These are phyloP conservation scores for Trididemnum nubilum DNA, from an alignment of 23 tunicate genomes.

Conservation along the genomic window DNA sequence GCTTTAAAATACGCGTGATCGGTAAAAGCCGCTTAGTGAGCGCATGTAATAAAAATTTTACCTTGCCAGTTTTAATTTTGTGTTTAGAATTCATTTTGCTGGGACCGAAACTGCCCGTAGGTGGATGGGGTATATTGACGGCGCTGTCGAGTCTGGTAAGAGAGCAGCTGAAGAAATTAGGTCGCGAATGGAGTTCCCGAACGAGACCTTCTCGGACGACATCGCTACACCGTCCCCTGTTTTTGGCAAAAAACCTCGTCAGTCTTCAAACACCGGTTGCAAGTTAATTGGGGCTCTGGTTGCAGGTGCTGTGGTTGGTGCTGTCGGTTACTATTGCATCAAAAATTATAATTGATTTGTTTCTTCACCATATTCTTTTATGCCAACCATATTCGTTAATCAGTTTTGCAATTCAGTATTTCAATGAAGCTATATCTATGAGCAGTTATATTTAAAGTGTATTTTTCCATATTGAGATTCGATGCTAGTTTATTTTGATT, in stretches of 20 bases:
- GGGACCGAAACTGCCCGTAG: slow-evolving; percentile 84
- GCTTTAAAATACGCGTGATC: no score
- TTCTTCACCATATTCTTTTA: no score
- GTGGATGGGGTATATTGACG: slow-evolving; percentile 89
- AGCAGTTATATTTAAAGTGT: no score
- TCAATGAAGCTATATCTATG: no score
- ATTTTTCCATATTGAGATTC: no score
- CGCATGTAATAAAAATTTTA: no score
- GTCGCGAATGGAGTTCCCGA: background rate
- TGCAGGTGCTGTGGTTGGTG: background rate
- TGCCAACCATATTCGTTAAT: no score
- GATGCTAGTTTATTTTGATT: no score
- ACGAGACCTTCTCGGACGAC: no score
- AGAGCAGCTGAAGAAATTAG: slow-evolving; percentile 63
- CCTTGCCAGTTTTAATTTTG: no score
- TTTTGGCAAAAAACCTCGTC: background rate
- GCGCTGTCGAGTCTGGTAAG: slow-evolving; percentile 71
- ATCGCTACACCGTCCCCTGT: slow-evolving; percentile 13
- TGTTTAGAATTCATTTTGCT: slow-evolving; percentile 90
- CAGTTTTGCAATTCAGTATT: no score
- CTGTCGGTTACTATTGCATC: background rate
- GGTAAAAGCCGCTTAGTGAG: no score
- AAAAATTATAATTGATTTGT: slow-evolving; percentile 4
- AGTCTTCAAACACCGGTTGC: background rate
- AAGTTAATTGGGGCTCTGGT: background rate